Base-by-base conservation (phyloP, 2,888 invertebrate species). In the Ischnus inquisitorius region DNA sequence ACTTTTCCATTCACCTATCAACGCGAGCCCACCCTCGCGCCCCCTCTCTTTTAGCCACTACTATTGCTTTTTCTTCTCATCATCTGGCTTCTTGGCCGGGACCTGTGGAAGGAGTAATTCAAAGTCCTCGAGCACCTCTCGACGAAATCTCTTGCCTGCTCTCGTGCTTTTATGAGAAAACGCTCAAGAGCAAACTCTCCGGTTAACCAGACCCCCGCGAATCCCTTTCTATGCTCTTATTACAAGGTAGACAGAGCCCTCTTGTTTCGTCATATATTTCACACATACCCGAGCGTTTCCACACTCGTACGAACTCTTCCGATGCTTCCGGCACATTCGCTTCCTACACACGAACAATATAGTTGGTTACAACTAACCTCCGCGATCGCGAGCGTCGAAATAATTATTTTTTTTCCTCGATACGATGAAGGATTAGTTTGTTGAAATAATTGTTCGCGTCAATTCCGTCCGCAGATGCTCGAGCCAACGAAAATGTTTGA, bases 161-260 rank as follows among this genome's bases (percentile, higher is more conserved):
- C 88, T 77, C 85, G 86, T 88, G 87, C 89, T 90, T 60, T 90
- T 88, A 88, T 87, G 89, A 88, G 90, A 89, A 90, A 89, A 89
- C 87, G 90, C 86, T 89, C 88, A 88, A 88, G 90, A 87, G 87
- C 88, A 89, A 86, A 85, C 88, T 86, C 86, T 69, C 76, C 81
- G 77, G 77, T 82, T 85, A 85, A 76, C 84, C 88, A 87, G 89
- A 89, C 88, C 87, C 89, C 88, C n/a, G 41, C 12, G 19, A 34
- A 14, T 64, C 16, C 8, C 41, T 8, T 65, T 81, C 67, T n/a
- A 39, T 25, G 88, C 88, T 88, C 88, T 90, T 91, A 90, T 90
- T 90, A 89, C 87, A 90, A 89, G 86, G 79, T 89, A 86, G 87
- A 89, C 87, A 87, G 85, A 85, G 82, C 86, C 77, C 87, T 69